Percentiles rank a stretch among this genome's conserved stretches.
These are phyloP conservation scores for Hydriomena furcata DNA, from an alignment of 2,888 invertebrate species.

Conservation along the genomic window DNA sequence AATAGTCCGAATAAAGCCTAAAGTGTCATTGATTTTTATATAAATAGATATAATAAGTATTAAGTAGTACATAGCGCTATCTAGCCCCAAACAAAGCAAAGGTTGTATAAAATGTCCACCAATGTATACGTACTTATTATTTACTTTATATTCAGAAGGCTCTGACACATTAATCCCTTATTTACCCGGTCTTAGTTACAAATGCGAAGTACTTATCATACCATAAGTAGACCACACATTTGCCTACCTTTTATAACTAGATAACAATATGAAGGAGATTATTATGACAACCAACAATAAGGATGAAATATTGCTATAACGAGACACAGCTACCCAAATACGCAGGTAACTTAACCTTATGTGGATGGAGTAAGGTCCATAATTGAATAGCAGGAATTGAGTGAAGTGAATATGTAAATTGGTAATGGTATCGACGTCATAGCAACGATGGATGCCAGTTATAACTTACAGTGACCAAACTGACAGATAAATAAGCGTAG, in stretches of 20 bases:
- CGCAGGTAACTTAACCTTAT: constrained; percentile 13
- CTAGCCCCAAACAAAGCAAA: too few species aligned
- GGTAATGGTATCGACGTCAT: constrained; percentile 42
- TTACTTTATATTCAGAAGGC: too few species aligned
- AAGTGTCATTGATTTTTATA: too few species aligned
- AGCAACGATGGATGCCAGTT: constrained; percentile 55
- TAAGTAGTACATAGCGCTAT: too few species aligned
- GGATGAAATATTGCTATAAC: constrained; percentile 49
- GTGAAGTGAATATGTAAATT: constrained; percentile 24
- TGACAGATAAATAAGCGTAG: constrained; percentile 61
- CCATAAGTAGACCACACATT: constrained; percentile 47
- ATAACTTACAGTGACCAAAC: constrained; percentile 60
- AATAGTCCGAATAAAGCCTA: too few species aligned
- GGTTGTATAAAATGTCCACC: too few species aligned
- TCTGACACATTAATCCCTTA: neutral
- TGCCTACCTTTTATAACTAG: constrained; percentile 39
- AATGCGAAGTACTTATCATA: constrained; percentile 28
- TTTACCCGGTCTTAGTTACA: constrained; percentile 16
- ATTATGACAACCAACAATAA: constrained; percentile 59
- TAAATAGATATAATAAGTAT: too few species aligned
- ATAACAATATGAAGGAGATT: constrained; percentile 53
- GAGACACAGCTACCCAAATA: constrained; percentile 13
- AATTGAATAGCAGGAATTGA: neutral
- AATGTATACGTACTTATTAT: too few species aligned
- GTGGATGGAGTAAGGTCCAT: neutral